Evolutionary conservation across 2,888 invertebrate genomes (phyloP), one percentile per base, ranked within the genome.

Genomic region (Nomada ruficornis): DNA sequence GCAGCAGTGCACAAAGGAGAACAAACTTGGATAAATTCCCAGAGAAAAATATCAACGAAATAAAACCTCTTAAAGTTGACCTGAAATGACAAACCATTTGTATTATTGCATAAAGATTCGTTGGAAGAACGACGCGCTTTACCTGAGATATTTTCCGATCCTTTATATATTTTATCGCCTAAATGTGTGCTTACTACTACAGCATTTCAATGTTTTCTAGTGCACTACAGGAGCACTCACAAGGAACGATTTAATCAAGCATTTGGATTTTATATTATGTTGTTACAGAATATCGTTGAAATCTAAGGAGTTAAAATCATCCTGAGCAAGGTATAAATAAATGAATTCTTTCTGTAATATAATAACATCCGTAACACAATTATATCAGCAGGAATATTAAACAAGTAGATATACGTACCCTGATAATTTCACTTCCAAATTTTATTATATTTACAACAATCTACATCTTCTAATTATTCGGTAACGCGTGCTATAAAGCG

Each of bases 1-100:
- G 54, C 70, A 65, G 60, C 65, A 80, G 52, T 65, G 55, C 55
- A 54, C 59, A 71, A 71, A 80, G 71, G 54, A 59, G 50, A 71
- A 71, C 42, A 76, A 76, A 59, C 15, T 64, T 77, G 26, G 59
- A 70, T 72, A 73, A 70, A 23, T 63, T 68, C 18, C 42, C 54
- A 2, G 23, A 47, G 20, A 23, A 60, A 63, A 4, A 59, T 42
- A 36, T 42, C n/a, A 29, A 54, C 54, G 60, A 18, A 15, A n/a
- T 13, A 73, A 64, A 73, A 55, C 47, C 63, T 26, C 57, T 73
- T 73, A 57, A 20, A 18, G 42, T 55, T 47, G 15, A 15, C 29
- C 44, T 20, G 29, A 29, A 73, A 69, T 55, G 20, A 20, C 13
- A 11, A 47, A 44, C 26, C 23, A 7, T 18, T 29, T 29, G 15